These are phyloP conservation scores for Lucilia sericata DNA, from an alignment of 1,140 invertebrate species.

Conservation along the genomic window DNA sequence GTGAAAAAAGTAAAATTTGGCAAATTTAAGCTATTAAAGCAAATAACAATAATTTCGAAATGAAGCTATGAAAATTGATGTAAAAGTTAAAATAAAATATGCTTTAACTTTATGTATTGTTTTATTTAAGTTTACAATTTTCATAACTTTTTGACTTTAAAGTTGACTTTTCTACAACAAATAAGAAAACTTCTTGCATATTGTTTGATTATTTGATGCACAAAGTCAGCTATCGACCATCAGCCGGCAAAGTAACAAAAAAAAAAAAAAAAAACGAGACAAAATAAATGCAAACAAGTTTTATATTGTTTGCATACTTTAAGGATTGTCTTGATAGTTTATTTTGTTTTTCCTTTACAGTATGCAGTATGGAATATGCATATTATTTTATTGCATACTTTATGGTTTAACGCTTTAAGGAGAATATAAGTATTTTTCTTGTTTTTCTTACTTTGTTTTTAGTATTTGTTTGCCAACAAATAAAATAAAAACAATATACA, in stretches of 20 bases:
- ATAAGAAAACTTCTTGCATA: slow-evolving; percentile 4
- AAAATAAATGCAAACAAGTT: neutral
- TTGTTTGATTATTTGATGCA: slow-evolving; percentile 17
- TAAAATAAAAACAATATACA: neutral
- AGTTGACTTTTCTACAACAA: neutral
- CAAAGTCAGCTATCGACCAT: neutral
- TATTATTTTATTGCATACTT: slow-evolving; percentile 38
- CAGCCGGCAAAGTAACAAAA: neutral
- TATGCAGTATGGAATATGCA: neutral
- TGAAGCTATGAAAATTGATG: too few species aligned
- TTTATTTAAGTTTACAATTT: neutral
- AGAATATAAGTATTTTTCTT: neutral
- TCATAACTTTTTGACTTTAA: slow-evolving; percentile 12
- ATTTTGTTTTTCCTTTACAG: neutral
- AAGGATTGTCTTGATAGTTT: slow-evolving; percentile 34
- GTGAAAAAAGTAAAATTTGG: neutral
- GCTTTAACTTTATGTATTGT: neutral
- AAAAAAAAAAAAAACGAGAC: neutral
- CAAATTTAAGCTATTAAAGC: neutral
- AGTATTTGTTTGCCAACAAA: neutral
- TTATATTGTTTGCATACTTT: slow-evolving; percentile 14
- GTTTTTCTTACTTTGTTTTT: neutral
- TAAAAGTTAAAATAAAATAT: too few species aligned
- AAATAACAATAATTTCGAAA: too few species aligned
- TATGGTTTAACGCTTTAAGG: neutral